Conservation (phyloP, 1,140 invertebrate species). For the Spodoptera litura region DNA sequence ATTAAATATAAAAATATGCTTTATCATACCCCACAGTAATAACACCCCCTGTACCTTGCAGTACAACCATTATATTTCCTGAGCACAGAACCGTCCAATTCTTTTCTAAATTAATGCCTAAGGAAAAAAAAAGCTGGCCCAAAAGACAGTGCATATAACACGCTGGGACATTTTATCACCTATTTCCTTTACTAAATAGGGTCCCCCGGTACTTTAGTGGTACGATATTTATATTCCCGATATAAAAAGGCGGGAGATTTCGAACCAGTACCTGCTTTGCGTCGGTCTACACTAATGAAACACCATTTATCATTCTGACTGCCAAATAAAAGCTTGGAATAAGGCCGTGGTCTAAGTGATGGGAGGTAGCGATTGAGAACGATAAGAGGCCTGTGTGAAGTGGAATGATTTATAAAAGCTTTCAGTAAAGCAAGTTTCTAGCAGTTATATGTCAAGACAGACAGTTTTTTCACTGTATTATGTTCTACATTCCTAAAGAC, state of each 20-base stretch:
- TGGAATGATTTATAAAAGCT: too few relatives aligned
- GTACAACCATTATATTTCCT: too few relatives aligned
- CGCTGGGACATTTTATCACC: constrained; percentile 25
- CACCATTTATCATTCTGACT: constrained; percentile 62
- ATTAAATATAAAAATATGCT: too few relatives aligned
- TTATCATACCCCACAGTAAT: too few relatives aligned
- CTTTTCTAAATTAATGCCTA: background rate
- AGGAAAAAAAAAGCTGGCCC: background rate
- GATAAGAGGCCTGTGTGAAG: background rate
- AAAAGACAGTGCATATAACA: constrained; percentile 10
- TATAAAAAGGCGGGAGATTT: constrained; percentile 55
- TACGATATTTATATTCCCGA: constrained; percentile 50
- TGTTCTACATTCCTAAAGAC: too few relatives aligned
- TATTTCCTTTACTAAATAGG: constrained; percentile 26
- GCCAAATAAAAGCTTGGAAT: constrained; percentile 61
- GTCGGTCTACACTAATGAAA: constrained; percentile 58
- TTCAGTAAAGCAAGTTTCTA: too few relatives aligned
- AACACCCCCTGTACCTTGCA: too few relatives aligned
- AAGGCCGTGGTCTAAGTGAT: constrained; percentile 33
- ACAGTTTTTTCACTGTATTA: too few relatives aligned
- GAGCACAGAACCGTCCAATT: background rate
- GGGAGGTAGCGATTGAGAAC: constrained; percentile 30
- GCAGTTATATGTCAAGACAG: too few relatives aligned
- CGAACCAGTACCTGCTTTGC: constrained; percentile 50
- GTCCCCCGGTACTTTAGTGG: constrained; percentile 29